Base-by-base conservation (phyloP, 2,888 invertebrate genomes). In the Corythucha ciliata region DNA sequence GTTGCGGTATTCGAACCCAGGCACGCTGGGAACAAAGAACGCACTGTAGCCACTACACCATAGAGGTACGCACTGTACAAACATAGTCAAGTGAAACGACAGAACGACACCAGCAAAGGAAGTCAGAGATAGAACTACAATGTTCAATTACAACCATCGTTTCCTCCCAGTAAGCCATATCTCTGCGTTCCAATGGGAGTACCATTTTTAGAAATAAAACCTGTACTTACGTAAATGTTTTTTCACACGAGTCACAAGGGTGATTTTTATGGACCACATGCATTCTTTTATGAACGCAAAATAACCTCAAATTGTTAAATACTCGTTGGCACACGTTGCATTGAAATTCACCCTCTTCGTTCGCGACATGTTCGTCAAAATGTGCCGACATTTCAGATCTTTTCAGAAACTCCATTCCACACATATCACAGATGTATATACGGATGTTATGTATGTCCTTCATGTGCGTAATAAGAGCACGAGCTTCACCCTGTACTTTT, bases 371-470 rank as follows among this genome's bases (percentile, higher is more conserved):
- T 48, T 77, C 74, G 57, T 79, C 80, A 34, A 81, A 67, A 66
- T 61, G 61, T 18, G 70, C 64, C 0, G 75, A 75, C 4, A 81
- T 70, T 51, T 80, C 79, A n/a, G 72, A 74, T 16, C 81, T 69
- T 59, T 76, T 78, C 39, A 74, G 67, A 63, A 83, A 79, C 41
- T 80, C 77, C 21, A 71, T 69, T 0, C 80, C 80, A 62, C 86
- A 86, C 4, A 79, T 68, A 53, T 78, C 78, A 59, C 86, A 87
- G 44, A 84, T 76, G 63, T 83, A 82, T 2, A 82, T 63, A 0
- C 79, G 71, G 0, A 76, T 57, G 5, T 77, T 76, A 64, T 86
- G 86, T 0, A 59, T 65, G 0, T 63, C 60, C 63, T 76, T 78
- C 61, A 83, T 67, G 59, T 86, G 85, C 0, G 70, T 64, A 61